Evolutionary conservation across 2,888 invertebrate genomes (phyloP).

Genomic region (Volucella inanis): DNA sequence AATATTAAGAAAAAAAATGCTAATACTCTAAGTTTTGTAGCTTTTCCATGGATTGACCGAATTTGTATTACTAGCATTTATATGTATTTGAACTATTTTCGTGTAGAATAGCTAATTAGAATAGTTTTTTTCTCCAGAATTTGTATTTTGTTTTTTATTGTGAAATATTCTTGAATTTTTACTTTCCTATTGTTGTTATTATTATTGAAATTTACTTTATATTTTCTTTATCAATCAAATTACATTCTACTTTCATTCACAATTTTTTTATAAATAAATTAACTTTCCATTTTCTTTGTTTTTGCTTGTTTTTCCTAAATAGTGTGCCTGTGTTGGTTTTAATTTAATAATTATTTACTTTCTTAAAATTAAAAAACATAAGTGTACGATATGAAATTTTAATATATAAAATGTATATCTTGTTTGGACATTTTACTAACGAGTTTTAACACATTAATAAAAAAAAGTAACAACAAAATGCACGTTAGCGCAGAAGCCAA

Average conservation of each 20-base stretch:
- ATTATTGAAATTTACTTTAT: slow-evolving; percentile 18
- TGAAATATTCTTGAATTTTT: slow-evolving; percentile 21
- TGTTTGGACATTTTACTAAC: slow-evolving; percentile 37
- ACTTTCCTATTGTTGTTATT: not conserved
- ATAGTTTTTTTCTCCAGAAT: slow-evolving; percentile 26
- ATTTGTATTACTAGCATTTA: slow-evolving; percentile 19
- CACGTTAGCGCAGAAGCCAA: not conserved
- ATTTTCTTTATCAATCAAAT: slow-evolving; percentile 28
- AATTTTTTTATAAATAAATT: slow-evolving; percentile 38
- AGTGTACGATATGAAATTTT: slow-evolving; percentile 44
- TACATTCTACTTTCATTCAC: slow-evolving; percentile 34
- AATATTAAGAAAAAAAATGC: slow-evolving; percentile 43
- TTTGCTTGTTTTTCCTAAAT: slow-evolving; percentile 25
- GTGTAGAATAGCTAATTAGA: slow-evolving; percentile 39
- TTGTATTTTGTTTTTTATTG: slow-evolving; percentile 13
- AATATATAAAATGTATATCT: not conserved
- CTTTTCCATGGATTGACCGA: slow-evolving; percentile 40
- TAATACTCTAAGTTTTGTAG: not conserved
- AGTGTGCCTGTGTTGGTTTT: slow-evolving; percentile 48
- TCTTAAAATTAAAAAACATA: slow-evolving; percentile 36
- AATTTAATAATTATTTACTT: slow-evolving; percentile 30
- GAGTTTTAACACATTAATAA: not conserved
- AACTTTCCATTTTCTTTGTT: slow-evolving; percentile 1
- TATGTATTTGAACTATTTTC: slow-evolving; percentile 39
- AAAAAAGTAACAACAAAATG: slow-evolving; percentile 6